A percentile compares a stretch with the other conserved stretches of the same genome.
Evolutionary conservation across 2,797 vertebrate species (phyloP).

Genomic region (Pangasius larnaudii): DNA sequence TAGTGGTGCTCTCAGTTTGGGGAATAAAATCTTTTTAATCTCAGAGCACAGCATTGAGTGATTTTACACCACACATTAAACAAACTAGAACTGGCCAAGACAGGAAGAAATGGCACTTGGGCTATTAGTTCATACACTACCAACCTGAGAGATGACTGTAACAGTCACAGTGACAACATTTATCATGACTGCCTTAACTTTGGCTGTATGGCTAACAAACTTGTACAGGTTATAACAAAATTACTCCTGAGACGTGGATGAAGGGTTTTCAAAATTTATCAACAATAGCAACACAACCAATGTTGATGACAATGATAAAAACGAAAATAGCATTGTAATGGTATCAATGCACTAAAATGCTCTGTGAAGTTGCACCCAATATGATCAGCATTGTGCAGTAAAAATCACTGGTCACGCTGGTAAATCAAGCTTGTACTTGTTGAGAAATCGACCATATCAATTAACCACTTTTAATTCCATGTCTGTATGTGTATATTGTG

Average conservation of each 20-base stretch:
- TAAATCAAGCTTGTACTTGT: background rate
- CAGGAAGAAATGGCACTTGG: background rate
- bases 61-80: background rate
- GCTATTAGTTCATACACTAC: background rate
- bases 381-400: background rate
- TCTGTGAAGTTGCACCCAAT: background rate
- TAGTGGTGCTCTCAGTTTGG: background rate
- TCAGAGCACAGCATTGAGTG: background rate
- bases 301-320: background rate
- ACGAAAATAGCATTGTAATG: background rate
- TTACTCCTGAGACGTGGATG: background rate
- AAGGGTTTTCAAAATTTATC: background rate
- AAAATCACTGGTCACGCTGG: background rate
- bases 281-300: background rate
- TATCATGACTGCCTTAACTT: background rate
- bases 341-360: background rate
- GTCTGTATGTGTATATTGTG: background rate
- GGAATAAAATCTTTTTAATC: background rate
- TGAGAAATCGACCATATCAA: background rate
- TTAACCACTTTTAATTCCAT: background rate
- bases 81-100: background rate
- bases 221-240: background rate
- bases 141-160: background rate
- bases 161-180: background rate
- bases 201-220: background rate